These are phyloP conservation scores for Bostrychus sinensis DNA, from an alignment of 2,113 vertebrate genomes.

Conservation along the genomic window DNA sequence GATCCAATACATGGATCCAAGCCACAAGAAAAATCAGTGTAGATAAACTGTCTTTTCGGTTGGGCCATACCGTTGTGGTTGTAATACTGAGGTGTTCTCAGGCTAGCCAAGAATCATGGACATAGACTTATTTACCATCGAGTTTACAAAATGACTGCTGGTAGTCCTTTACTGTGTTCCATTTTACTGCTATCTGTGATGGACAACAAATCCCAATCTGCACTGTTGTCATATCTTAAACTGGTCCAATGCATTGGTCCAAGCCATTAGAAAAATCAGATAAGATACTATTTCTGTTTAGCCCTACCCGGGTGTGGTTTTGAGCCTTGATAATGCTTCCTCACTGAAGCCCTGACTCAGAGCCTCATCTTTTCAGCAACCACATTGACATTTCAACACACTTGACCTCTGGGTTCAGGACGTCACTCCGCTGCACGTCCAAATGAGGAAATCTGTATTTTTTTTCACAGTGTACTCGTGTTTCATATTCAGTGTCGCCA, in stretches of 20 bases:
- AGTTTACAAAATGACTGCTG: slow-evolving; percentile 67
- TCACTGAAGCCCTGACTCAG: slow-evolving; percentile 69
- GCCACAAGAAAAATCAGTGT: too few species aligned
- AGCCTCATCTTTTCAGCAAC: slow-evolving; percentile 60
- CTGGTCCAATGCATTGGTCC: slow-evolving; percentile 68
- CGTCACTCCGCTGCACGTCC: slow-evolving; percentile 37
- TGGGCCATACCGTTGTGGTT: too few species aligned
- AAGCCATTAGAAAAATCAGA: slow-evolving; percentile 34
- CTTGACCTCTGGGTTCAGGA: slow-evolving; percentile 16
- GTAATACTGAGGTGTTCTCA: too few species aligned
- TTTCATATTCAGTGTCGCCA: slow-evolving; percentile 69
- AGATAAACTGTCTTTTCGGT: too few species aligned
- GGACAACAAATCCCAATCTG: too few species aligned
- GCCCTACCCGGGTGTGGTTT: slow-evolving; percentile 68
- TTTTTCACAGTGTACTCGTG: slow-evolving; percentile 68
- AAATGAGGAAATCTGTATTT: slow-evolving; percentile 70
- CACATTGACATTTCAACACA: slow-evolving; percentile 43
- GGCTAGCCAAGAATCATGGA: too few species aligned
- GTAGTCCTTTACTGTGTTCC: slow-evolving; percentile 68
- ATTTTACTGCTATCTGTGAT: slow-evolving; percentile 66
- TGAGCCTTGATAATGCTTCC: slow-evolving; percentile 70
- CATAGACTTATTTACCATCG: too few species aligned
- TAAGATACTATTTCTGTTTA: slow-evolving; percentile 39
- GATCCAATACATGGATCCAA: too few species aligned
- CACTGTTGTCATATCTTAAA: slow-evolving; percentile 56